phyloP scores from a whole-genome alignment of 2,113 vertebrate genomes.

The Scopus umbretta region DNA sequence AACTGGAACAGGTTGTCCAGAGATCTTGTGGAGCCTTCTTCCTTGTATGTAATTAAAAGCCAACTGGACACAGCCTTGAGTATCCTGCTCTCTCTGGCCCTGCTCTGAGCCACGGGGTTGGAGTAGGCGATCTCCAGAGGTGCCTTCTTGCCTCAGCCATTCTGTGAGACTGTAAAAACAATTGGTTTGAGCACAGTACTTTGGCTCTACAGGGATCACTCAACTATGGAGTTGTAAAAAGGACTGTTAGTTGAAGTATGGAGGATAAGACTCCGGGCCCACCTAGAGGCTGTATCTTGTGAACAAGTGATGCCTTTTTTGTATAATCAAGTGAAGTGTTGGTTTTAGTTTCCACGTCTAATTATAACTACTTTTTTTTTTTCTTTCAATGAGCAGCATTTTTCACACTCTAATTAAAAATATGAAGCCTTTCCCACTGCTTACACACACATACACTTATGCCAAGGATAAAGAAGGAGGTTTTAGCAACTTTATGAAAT shows the following conservation, averaged over 20 bases:
- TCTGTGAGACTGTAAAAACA: neutral
- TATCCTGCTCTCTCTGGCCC: neutral
- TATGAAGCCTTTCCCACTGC: neutral
- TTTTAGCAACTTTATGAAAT: neutral
- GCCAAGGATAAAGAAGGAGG: neutral
- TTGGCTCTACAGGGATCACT: neutral
- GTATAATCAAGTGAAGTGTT: neutral
- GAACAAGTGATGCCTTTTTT: neutral
- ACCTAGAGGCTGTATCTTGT: neutral
- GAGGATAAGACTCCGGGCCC: neutral
- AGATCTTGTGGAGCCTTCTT: neutral
- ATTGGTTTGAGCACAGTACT: neutral
- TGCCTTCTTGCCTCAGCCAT: neutral
- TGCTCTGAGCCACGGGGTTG: neutral
- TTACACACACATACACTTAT: neutral
- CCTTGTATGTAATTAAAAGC: neutral
- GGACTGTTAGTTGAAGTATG: neutral
- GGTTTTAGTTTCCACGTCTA: slow-evolving; percentile 10
- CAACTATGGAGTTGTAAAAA: neutral
- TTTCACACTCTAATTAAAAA: neutral
- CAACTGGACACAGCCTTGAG: neutral
- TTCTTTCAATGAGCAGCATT: neutral
- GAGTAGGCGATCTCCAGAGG: neutral
- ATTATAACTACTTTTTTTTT: neutral
- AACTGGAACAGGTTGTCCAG: neutral